Evolutionary conservation across 2,797 vertebrate species (phyloP), one percentile per base, ranked within the genome.

Genomic region (Xiphophorus birchmanni): DNA sequence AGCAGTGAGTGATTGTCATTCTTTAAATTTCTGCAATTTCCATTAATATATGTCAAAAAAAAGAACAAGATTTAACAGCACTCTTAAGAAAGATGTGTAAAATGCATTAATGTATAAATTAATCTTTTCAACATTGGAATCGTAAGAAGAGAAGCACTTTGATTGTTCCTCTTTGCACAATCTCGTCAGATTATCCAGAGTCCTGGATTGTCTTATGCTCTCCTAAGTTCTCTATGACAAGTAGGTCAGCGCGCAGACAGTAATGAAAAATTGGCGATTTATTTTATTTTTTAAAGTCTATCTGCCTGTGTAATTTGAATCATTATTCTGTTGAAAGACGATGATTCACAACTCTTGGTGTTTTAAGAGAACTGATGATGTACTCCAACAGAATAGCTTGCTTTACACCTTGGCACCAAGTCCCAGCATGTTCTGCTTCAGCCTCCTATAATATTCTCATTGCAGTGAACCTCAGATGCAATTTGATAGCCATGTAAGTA

Each of bases 401-500:
- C 40, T 69, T 72, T 42, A 42, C 76, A 72, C 44, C 48, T 74
- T 48, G 76, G 73, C 76, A 15, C 58, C 72, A 50, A 77, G 83
- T 69, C 82, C 77, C 72, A 75, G 86, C 80, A 75, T 84, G 82
- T 79, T 65, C 72, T 75, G 75, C 79, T 73, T 80, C 78, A 52
- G 50, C 75, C 76, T 75, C 75, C 75, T 82, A 77, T 73, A 82
- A 87, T 82, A 80, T 82, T 88, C 56, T 80, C 65, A 75, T 58
- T 80, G 56, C 0, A 73, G 72, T 86, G 71, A 87, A 85, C 74
- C 77, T 37, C n/a, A 80, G 81, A 52, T 58, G 75, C 71, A 76
- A 78, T 86, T 78, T 75, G 79, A 79, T 85, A 86, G 60, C 75
- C 88, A 84, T 85, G 73, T 79, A 84, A 89, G 82, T 67, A 71